phyloP scores from a whole-genome alignment of 2,888 invertebrate genomes.

The Arenicola marina region DNA sequence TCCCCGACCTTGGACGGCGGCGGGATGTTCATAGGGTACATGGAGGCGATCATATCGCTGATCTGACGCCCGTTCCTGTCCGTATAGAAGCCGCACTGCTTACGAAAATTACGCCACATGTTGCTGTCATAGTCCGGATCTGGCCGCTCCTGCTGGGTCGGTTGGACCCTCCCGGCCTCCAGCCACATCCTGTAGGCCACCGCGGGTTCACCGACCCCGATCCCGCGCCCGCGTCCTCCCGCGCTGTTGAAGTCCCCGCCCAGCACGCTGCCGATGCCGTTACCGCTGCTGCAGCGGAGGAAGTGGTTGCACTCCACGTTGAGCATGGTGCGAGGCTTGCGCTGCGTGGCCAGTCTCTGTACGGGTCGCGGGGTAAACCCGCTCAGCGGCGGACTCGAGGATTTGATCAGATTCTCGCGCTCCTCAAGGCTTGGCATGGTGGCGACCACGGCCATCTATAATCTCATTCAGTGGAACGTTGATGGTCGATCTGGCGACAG shows the following conservation, averaged over 20 bases:
- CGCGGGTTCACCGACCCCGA: slow-evolving; percentile 14
- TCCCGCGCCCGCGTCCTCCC: no score
- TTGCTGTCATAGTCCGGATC: slow-evolving; percentile 57
- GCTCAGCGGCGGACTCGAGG: slow-evolving; percentile 36
- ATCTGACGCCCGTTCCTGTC: slow-evolving; percentile 48
- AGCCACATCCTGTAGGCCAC: slow-evolving; percentile 51
- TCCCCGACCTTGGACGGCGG: slow-evolving; percentile 53
- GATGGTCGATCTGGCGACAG: no score
- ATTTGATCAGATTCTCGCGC: slow-evolving; percentile 47
- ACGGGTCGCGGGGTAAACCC: slow-evolving; percentile 55
- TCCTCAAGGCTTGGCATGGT: slow-evolving; percentile 43
- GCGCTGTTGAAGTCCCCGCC: no score
- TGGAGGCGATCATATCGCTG: slow-evolving; percentile 53
- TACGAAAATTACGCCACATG: slow-evolving; percentile 58
- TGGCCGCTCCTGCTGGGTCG: slow-evolving; percentile 44
- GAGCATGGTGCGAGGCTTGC: slow-evolving; percentile 43
- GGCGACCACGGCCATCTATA: no score
- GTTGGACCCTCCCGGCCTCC: slow-evolving; percentile 57
- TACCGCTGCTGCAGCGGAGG: slow-evolving; percentile 34
- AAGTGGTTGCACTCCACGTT: slow-evolving; percentile 57
- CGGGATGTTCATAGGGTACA: slow-evolving; percentile 59
- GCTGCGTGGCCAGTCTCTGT: slow-evolving; percentile 42
- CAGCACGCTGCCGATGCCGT: slow-evolving; percentile 12
- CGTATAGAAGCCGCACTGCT: slow-evolving; percentile 46
- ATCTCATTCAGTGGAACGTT: no score